Evolutionary conservation across 1,140 invertebrate genomes (phyloP).

Genomic region (Drosophila micromelanica): DNA sequence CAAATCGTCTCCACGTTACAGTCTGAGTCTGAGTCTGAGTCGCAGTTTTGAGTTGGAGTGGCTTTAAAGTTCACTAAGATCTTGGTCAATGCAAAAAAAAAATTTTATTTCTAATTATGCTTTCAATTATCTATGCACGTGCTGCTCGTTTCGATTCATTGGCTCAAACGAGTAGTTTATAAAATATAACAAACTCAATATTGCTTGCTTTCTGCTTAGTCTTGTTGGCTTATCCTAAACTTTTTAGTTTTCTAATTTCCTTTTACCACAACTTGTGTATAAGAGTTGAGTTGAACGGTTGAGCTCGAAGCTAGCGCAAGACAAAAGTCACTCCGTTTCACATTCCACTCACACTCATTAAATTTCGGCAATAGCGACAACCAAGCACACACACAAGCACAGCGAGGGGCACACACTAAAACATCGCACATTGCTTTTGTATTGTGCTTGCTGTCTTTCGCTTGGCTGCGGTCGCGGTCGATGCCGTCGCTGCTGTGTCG

Average conservation of each 20-base stretch:
- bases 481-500: not conserved
- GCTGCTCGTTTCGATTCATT: too few relatives aligned
- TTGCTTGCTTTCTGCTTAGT: too few relatives aligned
- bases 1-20: not conserved
- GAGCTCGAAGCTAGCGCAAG: slow-evolving; percentile 1
- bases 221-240: not conserved
- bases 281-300: slow-evolving; percentile 6
- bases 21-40: not conserved
- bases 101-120: too few relatives aligned
- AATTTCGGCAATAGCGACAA: slow-evolving; percentile 45
- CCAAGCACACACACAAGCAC: not conserved
- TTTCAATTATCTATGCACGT: too few relatives aligned
- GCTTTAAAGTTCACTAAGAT: too few relatives aligned
- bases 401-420: slow-evolving; percentile 32
- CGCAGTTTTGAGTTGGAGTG: not conserved
- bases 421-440: slow-evolving; percentile 37
- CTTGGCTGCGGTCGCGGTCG: slow-evolving; percentile 34
- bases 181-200: too few relatives aligned
- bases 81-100: too few relatives aligned
- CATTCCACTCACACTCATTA: slow-evolving; percentile 47
- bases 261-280: slow-evolving; percentile 12
- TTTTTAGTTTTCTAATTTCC: not conserved
- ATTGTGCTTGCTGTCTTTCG: slow-evolving; percentile 26
- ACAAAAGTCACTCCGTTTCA: slow-evolving; percentile 36
- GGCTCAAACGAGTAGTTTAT: too few relatives aligned